These are phyloP conservation scores for Crossoptilon crossoptilon DNA, from an alignment of 2,797 vertebrate species.

Conservation along the genomic window DNA sequence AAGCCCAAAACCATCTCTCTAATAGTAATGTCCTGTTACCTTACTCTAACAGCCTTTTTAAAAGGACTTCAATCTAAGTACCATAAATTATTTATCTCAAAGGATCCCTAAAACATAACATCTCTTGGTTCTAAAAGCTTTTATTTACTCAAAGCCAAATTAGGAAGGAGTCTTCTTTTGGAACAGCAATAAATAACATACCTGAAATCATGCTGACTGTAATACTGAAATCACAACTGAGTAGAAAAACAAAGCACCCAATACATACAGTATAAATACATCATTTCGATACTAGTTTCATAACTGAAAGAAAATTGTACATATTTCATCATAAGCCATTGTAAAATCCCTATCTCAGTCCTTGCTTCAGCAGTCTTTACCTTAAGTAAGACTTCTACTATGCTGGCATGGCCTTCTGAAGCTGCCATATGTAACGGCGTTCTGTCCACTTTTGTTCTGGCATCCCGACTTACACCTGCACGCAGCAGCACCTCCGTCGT, in stretches of 20 bases:
- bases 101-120: background rate
- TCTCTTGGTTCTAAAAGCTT: background rate
- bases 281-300: background rate
- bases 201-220: background rate
- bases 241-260: background rate
- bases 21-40: background rate
- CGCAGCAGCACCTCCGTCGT: conserved; percentile 89
- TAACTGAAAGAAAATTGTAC: background rate
- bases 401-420: conserved; percentile 88
- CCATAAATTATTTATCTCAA: background rate
- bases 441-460: conserved; percentile 90
- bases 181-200: background rate
- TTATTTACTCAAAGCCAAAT: background rate
- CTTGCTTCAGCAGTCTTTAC: conserved; percentile 64
- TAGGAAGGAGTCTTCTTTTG: background rate
- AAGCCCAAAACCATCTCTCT: background rate
- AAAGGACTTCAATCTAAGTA: background rate
- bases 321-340: background rate
- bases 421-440: conserved; percentile 90
- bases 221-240: background rate
- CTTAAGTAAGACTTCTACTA: conserved; percentile 90
- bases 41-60: background rate
- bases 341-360: background rate
- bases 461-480: conserved; percentile 90
- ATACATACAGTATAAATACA: background rate